A percentile compares a stretch with the other conserved stretches of the same genome.
Conservation (phyloP, 2,797 vertebrate species). For the Leucoraja ocellata region DNA sequence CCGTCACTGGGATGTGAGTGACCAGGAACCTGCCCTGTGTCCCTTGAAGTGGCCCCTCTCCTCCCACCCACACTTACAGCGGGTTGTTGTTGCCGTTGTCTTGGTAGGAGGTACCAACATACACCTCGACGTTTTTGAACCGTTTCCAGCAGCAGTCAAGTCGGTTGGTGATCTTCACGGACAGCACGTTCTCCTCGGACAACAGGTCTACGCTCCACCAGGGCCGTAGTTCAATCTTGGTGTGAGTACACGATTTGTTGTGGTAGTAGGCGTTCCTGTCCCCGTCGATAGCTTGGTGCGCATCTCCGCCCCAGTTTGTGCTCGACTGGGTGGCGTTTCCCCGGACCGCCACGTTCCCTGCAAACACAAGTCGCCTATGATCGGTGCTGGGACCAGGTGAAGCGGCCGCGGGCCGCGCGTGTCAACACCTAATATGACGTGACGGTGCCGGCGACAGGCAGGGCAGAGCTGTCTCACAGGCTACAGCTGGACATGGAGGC, state of each 20-base stretch:
- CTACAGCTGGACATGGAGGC: too few relatives aligned
- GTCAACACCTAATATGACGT: not conserved
- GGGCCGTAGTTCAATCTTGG: not conserved
- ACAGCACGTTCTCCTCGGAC: not conserved
- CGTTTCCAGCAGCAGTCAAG: not conserved
- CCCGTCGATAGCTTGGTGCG: not conserved
- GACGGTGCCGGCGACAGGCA: not conserved
- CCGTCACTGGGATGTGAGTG: too few relatives aligned
- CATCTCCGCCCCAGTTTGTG: not conserved
- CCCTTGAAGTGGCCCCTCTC: not conserved
- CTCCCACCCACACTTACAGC: not conserved
- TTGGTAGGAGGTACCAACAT: not conserved
- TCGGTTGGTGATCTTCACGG: not conserved
- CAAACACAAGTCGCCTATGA: not conserved
- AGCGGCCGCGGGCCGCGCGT: too few relatives aligned
- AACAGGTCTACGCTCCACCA: slow-evolving; percentile 10
- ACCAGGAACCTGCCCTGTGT: not conserved
- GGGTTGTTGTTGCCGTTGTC: not conserved
- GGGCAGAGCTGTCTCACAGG: too few relatives aligned
- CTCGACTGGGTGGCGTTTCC: not conserved
- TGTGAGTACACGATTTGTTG: not conserved
- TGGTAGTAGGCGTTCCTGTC: not conserved
- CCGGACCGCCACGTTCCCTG: not conserved
- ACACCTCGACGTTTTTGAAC: not conserved
- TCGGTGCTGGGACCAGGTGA: not conserved